Base-by-base conservation (phyloP, 92 coral and sea anemone genomes). In the Paramuricea clavata region DNA sequence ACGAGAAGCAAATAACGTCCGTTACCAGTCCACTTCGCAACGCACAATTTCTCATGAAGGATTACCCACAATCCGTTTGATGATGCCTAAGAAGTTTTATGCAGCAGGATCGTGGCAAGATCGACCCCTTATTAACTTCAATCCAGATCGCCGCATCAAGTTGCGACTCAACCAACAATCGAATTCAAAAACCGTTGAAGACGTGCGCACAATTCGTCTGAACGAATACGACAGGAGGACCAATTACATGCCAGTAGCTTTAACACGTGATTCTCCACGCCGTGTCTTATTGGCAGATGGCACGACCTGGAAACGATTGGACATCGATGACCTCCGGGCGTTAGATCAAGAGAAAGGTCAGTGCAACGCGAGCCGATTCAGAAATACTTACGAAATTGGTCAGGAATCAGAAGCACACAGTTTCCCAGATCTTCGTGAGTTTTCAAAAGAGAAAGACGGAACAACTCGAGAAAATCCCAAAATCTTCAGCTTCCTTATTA, bases 271-370 rank as follows among this genome's bases (percentile, higher is more conserved):
- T 28, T 79, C 49, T 35, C 84, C 84, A 16, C 71, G 73, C 13
- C 84, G 73, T 22, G 84, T 79, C 17, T n/a, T 79, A 42, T 60
- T 79, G 73, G 84, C 73, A 19, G 84, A 79, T 61, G 84, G 84
- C 31, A 61, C 71, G 15, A 65, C 50, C n/a, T 79, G 84, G 84
- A 79, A 61, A 27, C 73, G 84, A 79, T 22, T 79, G 73, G 84
- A 79, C 23, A 27, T 79, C 30, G 35, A 31, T 79, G 57, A 79
- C 39, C 73, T 79, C 33, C 49, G 27, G 35, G 25, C 49, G 12
- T 59, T 79, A 28, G 73, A 79, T 56, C 44, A 61, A 41, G 84
- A 79, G 31, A 79, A 17, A 17, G 54, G 64, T 47, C 72, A 59
- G 57, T 7, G 73, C 28, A 57, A 79, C 30, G 56, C 72, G 6